Evolutionary conservation across 2,888 invertebrate species (phyloP).

Genomic region (Xiphydria camelus): DNA sequence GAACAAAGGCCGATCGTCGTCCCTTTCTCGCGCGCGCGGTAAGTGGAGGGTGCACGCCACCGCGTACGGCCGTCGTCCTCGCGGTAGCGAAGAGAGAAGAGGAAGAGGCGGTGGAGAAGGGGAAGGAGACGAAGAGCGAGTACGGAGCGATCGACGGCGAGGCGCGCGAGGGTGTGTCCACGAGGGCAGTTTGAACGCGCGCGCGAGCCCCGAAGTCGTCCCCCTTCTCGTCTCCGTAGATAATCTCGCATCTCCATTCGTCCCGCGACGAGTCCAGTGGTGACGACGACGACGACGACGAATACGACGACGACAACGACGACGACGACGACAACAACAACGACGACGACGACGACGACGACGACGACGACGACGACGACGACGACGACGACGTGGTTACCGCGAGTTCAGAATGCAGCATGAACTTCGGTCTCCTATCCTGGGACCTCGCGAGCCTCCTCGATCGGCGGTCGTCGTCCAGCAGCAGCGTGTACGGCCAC

Average conservation of each 20-base stretch:
- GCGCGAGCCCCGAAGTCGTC: constrained; percentile 6
- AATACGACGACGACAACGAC: too few species aligned
- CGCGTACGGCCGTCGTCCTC: too few species aligned
- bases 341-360: too few species aligned
- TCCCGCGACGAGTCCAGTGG: not conserved
- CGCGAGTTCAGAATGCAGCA: constrained; percentile 55
- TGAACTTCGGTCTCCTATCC: constrained; percentile 53
- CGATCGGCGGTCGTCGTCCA: constrained; percentile 25
- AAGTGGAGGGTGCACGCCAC: too few species aligned
- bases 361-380: too few species aligned
- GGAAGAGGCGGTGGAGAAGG: constrained; percentile 12
- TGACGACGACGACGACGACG: too few species aligned
- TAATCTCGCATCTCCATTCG: not conserved
- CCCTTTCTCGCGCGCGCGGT: too few species aligned
- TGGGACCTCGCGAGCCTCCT: constrained; percentile 53
- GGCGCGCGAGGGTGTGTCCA: constrained; percentile 31
- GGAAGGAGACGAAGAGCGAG: constrained; percentile 4
- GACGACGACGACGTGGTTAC: constrained; percentile 9
- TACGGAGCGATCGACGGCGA: too few species aligned
- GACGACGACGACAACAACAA: too few species aligned
- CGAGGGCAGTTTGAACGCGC: constrained; percentile 22
- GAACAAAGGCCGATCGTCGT: too few species aligned
- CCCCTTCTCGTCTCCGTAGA: constrained; percentile 7
- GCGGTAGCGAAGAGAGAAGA: constrained; percentile 7
- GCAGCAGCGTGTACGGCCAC: not conserved